Conservation (phyloP, 2,113 vertebrate genomes). For the Rhizomys pruinosus region DNA sequence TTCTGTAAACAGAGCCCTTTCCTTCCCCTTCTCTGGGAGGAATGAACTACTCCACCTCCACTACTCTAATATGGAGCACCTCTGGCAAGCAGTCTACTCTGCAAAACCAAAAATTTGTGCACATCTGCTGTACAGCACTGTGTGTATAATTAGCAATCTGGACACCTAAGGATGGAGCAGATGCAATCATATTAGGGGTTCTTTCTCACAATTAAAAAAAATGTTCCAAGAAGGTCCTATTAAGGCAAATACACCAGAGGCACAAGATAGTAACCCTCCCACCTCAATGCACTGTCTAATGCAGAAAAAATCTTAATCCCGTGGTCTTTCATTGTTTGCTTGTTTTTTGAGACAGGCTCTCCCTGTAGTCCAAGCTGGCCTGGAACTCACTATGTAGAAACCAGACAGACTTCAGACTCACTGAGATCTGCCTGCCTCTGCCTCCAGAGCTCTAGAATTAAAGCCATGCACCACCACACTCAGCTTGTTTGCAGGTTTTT, state of each 20-base stretch:
- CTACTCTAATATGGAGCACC: background rate
- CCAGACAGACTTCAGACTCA: too few species aligned
- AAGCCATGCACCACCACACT: too few species aligned
- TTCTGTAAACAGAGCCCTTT: background rate
- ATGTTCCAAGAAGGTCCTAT: background rate
- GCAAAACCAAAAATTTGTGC: background rate
- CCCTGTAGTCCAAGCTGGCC: too few species aligned
- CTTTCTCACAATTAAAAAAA: background rate
- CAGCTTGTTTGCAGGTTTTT: too few species aligned
- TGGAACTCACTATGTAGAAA: too few species aligned
- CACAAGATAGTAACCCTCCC: background rate
- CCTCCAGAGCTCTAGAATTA: too few species aligned
- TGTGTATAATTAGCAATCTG: background rate
- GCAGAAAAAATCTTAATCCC: background rate
- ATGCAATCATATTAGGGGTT: background rate
- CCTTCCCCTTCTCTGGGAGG: too few species aligned
- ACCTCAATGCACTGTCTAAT: too few species aligned
- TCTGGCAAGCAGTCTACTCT: background rate
- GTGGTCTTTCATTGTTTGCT: too few species aligned
- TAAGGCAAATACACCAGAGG: background rate
- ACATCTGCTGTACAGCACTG: background rate
- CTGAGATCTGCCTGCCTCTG: too few species aligned
- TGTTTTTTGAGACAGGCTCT: too few species aligned
- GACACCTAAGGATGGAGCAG: background rate
- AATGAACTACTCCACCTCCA: background rate